Conservation (phyloP, 1,140 invertebrate genomes). For the Psilanteris sp. region DNA sequence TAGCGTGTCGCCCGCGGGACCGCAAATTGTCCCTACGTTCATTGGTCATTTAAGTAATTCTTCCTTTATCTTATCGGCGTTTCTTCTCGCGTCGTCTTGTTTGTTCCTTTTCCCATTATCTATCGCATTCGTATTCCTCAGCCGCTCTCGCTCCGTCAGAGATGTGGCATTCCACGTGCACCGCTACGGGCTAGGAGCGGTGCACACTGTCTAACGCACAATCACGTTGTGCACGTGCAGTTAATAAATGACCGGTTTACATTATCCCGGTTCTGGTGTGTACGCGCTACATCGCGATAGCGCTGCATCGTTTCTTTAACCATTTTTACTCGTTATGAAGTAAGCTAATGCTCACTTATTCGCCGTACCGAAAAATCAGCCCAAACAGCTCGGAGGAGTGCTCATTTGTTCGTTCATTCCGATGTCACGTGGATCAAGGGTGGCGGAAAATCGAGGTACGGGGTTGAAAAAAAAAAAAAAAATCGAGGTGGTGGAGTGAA, state of each 20-base stretch:
- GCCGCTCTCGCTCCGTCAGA: conserved; percentile 48
- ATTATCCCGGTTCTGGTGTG: conserved; percentile 49
- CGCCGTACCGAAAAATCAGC: conserved; percentile 4
- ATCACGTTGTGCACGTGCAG: conserved; percentile 62
- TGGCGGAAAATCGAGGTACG: no score
- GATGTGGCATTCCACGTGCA: conserved; percentile 54
- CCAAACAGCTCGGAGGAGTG: neutral
- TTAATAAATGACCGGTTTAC: conserved; percentile 62
- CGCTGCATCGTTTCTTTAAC: conserved; percentile 34
- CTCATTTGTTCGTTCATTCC: conserved; percentile 1
- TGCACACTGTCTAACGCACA: conserved; percentile 40
- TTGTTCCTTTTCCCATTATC: conserved; percentile 21
- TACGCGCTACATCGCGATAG: conserved; percentile 31
- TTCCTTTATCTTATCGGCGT: neutral
- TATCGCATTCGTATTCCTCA: conserved; percentile 48
- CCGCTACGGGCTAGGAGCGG: conserved; percentile 45
- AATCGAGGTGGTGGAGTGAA: no score
- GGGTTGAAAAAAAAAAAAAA: no score
- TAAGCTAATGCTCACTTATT: conserved; percentile 11
- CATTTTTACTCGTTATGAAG: conserved; percentile 41
- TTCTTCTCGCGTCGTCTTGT: neutral
- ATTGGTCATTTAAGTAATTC: neutral
- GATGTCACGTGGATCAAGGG: no score
- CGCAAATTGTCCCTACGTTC: neutral
- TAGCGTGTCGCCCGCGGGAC: no score